Base-by-base conservation (phyloP, 2,113 vertebrate species). In the Laticauda laticaudata region DNA sequence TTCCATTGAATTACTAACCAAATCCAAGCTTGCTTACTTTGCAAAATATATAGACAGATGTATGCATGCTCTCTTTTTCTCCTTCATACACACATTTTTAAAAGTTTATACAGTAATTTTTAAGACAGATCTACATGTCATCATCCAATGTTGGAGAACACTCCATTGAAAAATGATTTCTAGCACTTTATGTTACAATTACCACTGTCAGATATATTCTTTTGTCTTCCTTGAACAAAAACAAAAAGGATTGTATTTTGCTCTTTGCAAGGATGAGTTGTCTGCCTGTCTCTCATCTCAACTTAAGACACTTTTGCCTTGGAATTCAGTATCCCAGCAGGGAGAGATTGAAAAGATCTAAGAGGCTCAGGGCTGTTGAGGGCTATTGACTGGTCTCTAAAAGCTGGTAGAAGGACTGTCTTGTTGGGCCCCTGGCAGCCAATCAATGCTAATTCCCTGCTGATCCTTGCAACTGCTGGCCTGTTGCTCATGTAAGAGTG, bases 391-490 rank as follows among this genome's bases (percentile, higher is more conserved):
- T 4, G 0, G 54, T 91, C 53, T 23, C 11, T 0, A 0, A 18
- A 0, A 2, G 88, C 93, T 91, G 51, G 64, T 4, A 1, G 89
- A 0, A 0, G 12, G 90, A 91, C 75, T 34, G 23, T 86, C 1
- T 15, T 2, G 0, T 69, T 86, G 43, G 7, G 86, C 90, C 87
- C 43, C 1, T 0, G 87, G 93, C 85, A 59, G 57, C 94, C 0
- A 0, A 94, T 96, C 93, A 24, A 2, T 94, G 94, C 91, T 95
- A 90, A 90, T 95, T 96, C 92, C 86, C n/a, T 0, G 86, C 54
- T 1, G 0, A 75, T 94, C 92, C 87, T 89, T 1, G 4, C 0
- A 0, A 89, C 39, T 55, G 1, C 89, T 85, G 93, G 93, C 69
- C 94, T 87, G 10, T 93, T 91, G 94, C 89, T 89, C 90, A 69